Percentiles rank a stretch among this genome's conserved stretches.
Evolutionary conservation across 2,797 vertebrate genomes (phyloP).

Genomic region (Poecile montanus): DNA sequence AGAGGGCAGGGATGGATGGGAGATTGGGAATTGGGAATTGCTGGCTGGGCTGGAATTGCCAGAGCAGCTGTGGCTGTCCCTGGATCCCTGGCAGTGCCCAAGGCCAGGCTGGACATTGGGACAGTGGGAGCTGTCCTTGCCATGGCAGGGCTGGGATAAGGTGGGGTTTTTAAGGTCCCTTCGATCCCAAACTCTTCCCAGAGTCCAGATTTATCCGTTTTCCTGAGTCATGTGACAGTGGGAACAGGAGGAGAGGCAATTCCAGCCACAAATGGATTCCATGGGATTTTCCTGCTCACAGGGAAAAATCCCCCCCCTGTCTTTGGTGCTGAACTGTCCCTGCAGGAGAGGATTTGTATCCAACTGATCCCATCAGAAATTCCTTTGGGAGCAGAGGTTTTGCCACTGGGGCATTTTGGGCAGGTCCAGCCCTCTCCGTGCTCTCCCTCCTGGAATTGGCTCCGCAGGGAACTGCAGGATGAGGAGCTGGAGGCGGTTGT

Average conservation of each 20-base stretch:
- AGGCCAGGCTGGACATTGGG: neutral
- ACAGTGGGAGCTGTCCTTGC: neutral
- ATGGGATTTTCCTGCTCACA: neutral
- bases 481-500: neutral
- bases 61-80: neutral
- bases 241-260: neutral
- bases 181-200: no score
- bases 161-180: neutral
- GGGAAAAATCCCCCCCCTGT: neutral
- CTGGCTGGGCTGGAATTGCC: neutral
- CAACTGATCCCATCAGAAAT: neutral
- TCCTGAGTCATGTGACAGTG: fast-evolving
- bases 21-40: no score
- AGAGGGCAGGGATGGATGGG: no score
- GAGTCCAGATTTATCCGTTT: neutral
- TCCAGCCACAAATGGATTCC: neutral
- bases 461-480: neutral
- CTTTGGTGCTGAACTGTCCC: neutral
- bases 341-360: neutral
- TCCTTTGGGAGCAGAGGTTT: neutral
- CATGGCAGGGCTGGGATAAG: neutral
- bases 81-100: no score
- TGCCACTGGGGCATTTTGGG: neutral
- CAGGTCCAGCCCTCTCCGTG: neutral
- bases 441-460: fast-evolving